These are phyloP conservation scores for Chroicocephalus ridibundus DNA, from an alignment of 2,113 vertebrate genomes.

Conservation along the genomic window DNA sequence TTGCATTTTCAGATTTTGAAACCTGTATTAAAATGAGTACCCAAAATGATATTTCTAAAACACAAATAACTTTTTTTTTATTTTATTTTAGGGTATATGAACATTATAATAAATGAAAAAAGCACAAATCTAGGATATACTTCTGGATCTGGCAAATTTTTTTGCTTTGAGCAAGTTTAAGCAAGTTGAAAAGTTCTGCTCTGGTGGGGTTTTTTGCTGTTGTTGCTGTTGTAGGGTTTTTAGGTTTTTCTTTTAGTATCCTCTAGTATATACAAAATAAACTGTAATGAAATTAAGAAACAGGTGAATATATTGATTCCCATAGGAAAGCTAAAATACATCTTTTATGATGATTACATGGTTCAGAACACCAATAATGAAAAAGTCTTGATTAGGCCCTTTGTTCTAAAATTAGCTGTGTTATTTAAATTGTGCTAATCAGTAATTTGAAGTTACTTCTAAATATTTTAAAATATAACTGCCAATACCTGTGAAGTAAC, in stretches of 20 bases:
- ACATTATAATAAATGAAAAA: background rate
- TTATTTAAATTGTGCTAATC: background rate
- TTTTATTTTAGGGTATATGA: background rate
- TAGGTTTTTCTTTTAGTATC: background rate
- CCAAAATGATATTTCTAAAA: background rate
- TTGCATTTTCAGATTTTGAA: slow-evolving; percentile 82
- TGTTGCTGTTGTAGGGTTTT: background rate
- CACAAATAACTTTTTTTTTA: too few species aligned
- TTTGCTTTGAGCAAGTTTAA: background rate
- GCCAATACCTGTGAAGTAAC: slow-evolving; percentile 78
- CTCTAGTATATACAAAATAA: background rate
- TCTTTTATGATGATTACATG: background rate
- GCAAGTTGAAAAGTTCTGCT: background rate
- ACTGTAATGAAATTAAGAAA: background rate
- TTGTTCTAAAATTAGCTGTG: background rate
- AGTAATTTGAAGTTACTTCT: background rate
- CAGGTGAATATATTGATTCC: background rate
- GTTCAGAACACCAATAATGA: background rate
- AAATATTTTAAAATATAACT: background rate
- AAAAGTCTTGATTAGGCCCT: background rate
- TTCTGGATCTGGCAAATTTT: background rate
- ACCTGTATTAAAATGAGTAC: slow-evolving; percentile 66
- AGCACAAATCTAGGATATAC: background rate
- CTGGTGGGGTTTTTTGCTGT: background rate
- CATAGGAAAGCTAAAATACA: background rate